phyloP scores from a whole-genome alignment of 2,888 invertebrate species.

The Scrobipalpa costella region DNA sequence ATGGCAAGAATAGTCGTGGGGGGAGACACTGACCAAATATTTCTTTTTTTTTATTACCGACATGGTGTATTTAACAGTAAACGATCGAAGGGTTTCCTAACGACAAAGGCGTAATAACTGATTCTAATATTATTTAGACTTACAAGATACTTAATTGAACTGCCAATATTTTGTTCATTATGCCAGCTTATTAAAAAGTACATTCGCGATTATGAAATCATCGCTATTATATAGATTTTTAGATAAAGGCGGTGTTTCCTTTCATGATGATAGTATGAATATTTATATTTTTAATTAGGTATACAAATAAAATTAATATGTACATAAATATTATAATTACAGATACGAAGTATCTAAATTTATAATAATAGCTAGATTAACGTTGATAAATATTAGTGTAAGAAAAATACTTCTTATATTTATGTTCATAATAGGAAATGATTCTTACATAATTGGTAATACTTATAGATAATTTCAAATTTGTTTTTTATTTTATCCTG shows the following conservation, averaged over 20 bases:
- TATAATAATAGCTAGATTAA: constrained; percentile 2
- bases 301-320: background rate
- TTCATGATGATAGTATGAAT: background rate
- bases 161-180: too few relatives aligned
- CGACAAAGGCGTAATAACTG: too few relatives aligned
- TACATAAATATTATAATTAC: constrained; percentile 4
- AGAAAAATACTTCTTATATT: constrained; percentile 1
- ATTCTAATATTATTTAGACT: too few relatives aligned
- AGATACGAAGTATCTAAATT: constrained; percentile 22
- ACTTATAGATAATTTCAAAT: background rate
- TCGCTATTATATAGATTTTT: too few relatives aligned
- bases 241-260: background rate
- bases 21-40: constrained; percentile 34
- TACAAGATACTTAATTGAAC: too few relatives aligned
- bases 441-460: background rate
- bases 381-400: constrained; percentile 4
- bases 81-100: too few relatives aligned
- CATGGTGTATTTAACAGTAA: too few relatives aligned
- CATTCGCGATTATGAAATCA: too few relatives aligned
- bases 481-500: background rate
- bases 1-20: constrained; percentile 37
- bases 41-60: background rate
- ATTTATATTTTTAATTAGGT: background rate
- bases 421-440: background rate
- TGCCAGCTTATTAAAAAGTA: too few relatives aligned